These are phyloP conservation scores for Leptinotarsa lineolata DNA, from an alignment of 1,140 invertebrate genomes.

Conservation along the genomic window DNA sequence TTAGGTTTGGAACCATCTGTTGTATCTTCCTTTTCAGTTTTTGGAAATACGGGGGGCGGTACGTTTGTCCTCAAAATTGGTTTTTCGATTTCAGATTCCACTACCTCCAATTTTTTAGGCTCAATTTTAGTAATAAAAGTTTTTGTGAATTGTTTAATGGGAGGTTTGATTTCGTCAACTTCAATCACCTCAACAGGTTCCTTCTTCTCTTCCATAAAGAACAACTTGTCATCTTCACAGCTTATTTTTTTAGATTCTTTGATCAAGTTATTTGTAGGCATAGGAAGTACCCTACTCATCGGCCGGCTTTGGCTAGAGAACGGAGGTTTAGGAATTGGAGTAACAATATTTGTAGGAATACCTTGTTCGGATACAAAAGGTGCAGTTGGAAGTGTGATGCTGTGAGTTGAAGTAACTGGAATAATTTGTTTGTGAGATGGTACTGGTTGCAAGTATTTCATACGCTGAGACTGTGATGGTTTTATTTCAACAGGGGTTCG, in stretches of 20 bases:
- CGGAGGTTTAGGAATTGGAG: slow-evolving; percentile 63
- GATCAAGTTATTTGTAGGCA: slow-evolving; percentile 61
- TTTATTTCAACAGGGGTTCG: slow-evolving; percentile 30
- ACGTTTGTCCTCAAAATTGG: not conserved
- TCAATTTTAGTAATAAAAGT: slow-evolving; percentile 28
- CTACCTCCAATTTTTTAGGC: slow-evolving; percentile 37
- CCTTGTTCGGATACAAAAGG: slow-evolving; percentile 62
- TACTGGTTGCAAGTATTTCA: slow-evolving; percentile 37
- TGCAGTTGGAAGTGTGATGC: slow-evolving; percentile 64
- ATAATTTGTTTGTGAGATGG: slow-evolving; percentile 34
- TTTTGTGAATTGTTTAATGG: slow-evolving; percentile 35
- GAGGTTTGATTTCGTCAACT: slow-evolving; percentile 52
- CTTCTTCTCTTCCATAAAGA: slow-evolving; percentile 56
- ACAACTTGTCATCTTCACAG: slow-evolving; percentile 55
- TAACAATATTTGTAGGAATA: slow-evolving; percentile 70
- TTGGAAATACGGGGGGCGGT: not conserved
- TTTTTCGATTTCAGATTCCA: slow-evolving; percentile 37
- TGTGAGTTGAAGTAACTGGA: slow-evolving; percentile 45
- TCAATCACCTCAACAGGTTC: slow-evolving; percentile 60
- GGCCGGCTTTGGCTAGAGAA: slow-evolving; percentile 61
- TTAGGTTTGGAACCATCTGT: slow-evolving; percentile 10
- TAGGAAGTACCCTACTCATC: slow-evolving; percentile 75
- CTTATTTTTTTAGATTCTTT: slow-evolving; percentile 43
- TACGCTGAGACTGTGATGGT: slow-evolving; percentile 32
- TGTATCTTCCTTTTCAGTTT: not conserved